A percentile compares a stretch with the other conserved stretches of the same genome.
phyloP scores from a whole-genome alignment of 2,888 invertebrate species.

The Phorcus lineatus region DNA sequence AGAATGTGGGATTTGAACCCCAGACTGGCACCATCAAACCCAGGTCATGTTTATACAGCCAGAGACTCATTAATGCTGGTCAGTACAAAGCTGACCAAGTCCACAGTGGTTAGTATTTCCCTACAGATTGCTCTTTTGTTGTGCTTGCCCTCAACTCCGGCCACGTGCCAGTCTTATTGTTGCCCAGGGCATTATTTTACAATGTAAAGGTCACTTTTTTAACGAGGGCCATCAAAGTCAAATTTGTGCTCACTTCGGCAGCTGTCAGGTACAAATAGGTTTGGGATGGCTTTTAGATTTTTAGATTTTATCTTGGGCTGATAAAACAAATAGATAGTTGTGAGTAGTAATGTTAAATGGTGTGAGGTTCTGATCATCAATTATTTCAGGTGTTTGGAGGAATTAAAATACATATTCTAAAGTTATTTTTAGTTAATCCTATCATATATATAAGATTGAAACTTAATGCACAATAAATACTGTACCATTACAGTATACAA shows the following conservation, averaged over 20 bases:
- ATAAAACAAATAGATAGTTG: too few species aligned
- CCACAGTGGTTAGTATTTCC: background rate
- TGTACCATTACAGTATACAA: too few species aligned
- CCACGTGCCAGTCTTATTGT: background rate
- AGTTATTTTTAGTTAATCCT: too few species aligned
- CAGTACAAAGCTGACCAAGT: background rate
- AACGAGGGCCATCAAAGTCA: background rate
- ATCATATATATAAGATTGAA: too few species aligned
- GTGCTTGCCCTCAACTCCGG: background rate
- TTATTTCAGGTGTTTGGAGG: too few species aligned
- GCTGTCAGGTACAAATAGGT: background rate
- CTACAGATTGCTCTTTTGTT: background rate
- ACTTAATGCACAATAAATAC: too few species aligned
- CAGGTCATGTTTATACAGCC: background rate
- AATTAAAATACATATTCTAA: too few species aligned
- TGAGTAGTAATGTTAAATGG: too few species aligned
- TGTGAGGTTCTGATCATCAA: too few species aligned
- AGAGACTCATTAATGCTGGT: background rate
- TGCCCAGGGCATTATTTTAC: background rate
- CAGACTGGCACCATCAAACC: background rate
- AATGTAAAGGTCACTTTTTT: background rate
- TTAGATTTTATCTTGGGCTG: too few species aligned
- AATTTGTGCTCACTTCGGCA: background rate
- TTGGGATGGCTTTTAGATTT: too few species aligned
- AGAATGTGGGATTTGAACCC: background rate